These are phyloP conservation scores for Chrysocyon brachyurus DNA, from an alignment of 2,797 vertebrate species.

Conservation along the genomic window DNA sequence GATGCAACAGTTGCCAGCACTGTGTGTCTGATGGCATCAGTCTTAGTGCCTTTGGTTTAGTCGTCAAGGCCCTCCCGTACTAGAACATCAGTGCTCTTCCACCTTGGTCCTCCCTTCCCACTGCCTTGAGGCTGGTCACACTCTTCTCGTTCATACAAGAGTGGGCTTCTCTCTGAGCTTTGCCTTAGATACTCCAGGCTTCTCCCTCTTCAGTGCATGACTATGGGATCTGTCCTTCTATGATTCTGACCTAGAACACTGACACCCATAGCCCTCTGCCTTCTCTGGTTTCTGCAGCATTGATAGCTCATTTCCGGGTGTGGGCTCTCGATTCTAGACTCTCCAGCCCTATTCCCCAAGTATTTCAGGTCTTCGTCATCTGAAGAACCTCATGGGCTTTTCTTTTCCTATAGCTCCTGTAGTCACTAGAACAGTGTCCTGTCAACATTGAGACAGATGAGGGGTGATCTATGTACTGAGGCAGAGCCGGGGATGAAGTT, in stretches of 20 bases:
- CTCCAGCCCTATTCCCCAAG: not conserved
- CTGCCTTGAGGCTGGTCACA: no score
- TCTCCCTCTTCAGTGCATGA: not conserved
- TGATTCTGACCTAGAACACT: not conserved
- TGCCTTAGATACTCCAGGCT: not conserved
- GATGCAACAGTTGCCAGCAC: not conserved
- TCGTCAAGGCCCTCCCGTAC: not conserved
- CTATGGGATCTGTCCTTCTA: not conserved
- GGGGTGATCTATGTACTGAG: fast-evolving
- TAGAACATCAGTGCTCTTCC: not conserved
- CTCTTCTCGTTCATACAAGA: not conserved
- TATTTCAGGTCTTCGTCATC: not conserved
- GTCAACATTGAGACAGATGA: not conserved
- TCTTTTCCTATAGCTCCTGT: not conserved
- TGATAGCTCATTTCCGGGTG: not conserved
- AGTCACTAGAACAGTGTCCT: no score
- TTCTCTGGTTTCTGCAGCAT: not conserved
- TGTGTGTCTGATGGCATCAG: not conserved
- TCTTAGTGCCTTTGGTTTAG: not conserved
- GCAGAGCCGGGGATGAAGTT: not conserved
- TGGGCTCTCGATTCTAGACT: not conserved
- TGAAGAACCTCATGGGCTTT: not conserved
- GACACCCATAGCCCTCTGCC: not conserved
- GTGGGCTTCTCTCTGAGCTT: not conserved
- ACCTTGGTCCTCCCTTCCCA: not conserved